A percentile compares a stretch with the other conserved stretches of the same genome.
Conservation (phyloP, 2,797 vertebrate genomes). For the Gouania willdenowi region DNA sequence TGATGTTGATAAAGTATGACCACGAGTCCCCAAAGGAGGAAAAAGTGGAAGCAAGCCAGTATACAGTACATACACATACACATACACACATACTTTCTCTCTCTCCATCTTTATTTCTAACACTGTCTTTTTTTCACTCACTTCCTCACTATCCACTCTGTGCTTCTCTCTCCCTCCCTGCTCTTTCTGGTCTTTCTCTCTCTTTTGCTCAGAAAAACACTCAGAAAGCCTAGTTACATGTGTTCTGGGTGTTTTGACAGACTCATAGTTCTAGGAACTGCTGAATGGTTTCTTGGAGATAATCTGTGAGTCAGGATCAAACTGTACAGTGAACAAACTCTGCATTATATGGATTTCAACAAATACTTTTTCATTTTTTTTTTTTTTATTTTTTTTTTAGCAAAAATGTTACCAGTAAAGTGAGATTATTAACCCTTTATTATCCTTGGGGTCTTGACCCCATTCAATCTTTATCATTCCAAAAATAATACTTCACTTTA, state of each 20-base stretch:
- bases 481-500: no score
- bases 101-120: slow-evolving; percentile 10
- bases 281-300: slow-evolving; percentile 38
- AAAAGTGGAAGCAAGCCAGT: slow-evolving; percentile 39
- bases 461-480: no score
- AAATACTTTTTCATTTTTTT: no score
- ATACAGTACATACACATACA: slow-evolving; percentile 24
- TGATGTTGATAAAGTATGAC: slow-evolving; percentile 66
- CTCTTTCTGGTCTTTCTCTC: background rate
- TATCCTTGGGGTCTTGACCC: no score
- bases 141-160: slow-evolving; percentile 8
- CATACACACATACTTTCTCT: slow-evolving; percentile 21
- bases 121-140: background rate
- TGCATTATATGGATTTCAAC: no score
- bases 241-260: slow-evolving; percentile 39
- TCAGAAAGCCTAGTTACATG: slow-evolving; percentile 15
- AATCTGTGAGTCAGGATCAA: slow-evolving; percentile 25
- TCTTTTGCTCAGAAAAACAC: slow-evolving; percentile 9
- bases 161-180: background rate
- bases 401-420: no score
- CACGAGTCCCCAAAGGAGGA: slow-evolving; percentile 31
- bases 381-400: no score
- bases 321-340: slow-evolving; percentile 31
- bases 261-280: slow-evolving; percentile 43
- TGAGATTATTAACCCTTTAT: no score